Base-by-base conservation (phyloP, 2,888 invertebrate species). In the Epirrita christyi region DNA sequence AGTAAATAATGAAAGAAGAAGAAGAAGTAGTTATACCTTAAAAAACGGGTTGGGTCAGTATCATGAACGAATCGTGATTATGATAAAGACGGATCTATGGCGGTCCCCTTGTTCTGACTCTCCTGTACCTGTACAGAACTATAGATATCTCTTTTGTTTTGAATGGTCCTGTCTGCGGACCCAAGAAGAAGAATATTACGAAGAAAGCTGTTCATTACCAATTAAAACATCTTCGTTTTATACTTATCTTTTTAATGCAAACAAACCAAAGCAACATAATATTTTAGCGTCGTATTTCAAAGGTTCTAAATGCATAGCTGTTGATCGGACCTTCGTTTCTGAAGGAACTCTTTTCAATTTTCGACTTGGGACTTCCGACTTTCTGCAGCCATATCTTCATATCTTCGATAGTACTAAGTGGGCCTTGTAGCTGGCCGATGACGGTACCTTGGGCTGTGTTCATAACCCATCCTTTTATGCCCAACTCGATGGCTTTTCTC, bases 391-490 rank as follows among this genome's bases (percentile, higher is more conserved):
- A 92, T 29, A 66, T 54, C 64, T 91, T 92, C 96, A 96, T 96
- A 74, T 93, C 90, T 6, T 93, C 90, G 36, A 96, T 75, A 63
- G 93, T 93, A 1, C 73, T 68, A 46, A 81, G 72, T 9, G 92
- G 83, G 1, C 96, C 96, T 85, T 96, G 94, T 41, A 96, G 55
- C 55, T 93, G 91, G 2, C 96, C 96, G 47, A 94, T 80, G 0
- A 96, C 96, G 0, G 96, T 96, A 0, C 94, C 95, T 64, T 92
- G 86, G 6, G 92, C 84, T 0, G 96, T 96, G 73, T 96, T 96
- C 94, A 94, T 95, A 64, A 95, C 95, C 95, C 95, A 96, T 50
- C 96, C 96, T 70, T 89, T 93, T 5, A 96, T 72, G 0, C 94
- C 94, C 11, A 96, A 83, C 65, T 93, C 93, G 9, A 84, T 84